A percentile compares a stretch with the other conserved stretches of the same genome.
Conservation (phyloP, 2,888 invertebrate species). For the Mycalesis mineus region DNA sequence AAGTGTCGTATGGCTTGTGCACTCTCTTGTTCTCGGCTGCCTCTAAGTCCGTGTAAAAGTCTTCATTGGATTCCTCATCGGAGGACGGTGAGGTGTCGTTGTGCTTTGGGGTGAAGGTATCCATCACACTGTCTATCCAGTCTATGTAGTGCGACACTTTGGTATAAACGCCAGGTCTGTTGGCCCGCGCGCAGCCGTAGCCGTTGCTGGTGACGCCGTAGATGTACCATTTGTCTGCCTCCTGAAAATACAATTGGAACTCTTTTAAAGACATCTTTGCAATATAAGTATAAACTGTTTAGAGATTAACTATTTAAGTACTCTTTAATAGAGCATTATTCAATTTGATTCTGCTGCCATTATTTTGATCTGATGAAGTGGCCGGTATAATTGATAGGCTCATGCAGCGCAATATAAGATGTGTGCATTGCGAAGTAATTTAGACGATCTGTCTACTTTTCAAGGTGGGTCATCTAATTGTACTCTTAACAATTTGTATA, state of each 20-base stretch:
- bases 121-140: slow-evolving; percentile 82
- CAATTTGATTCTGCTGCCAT: too few relatives aligned
- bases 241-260: slow-evolving; percentile 43
- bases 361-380: too few relatives aligned
- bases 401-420: too few relatives aligned
- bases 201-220: slow-evolving; percentile 88
- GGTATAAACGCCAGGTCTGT: slow-evolving; percentile 88
- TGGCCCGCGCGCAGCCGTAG: slow-evolving; percentile 87
- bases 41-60: slow-evolving; percentile 63
- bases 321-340: too few relatives aligned
- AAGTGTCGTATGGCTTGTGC: slow-evolving; percentile 54
- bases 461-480: too few relatives aligned
- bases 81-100: slow-evolving; percentile 35
- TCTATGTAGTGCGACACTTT: slow-evolving; percentile 85
- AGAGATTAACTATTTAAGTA: too few relatives aligned
- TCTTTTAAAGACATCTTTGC: not conserved
- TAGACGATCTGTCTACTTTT: too few relatives aligned
- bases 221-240: slow-evolving; percentile 71
- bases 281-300: too few relatives aligned
- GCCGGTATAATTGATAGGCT: too few relatives aligned
- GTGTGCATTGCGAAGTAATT: too few relatives aligned
- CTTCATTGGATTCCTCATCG: slow-evolving; percentile 45
- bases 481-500: too few relatives aligned
- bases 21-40: slow-evolving; percentile 61
- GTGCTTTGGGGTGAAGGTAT: slow-evolving; percentile 47